These are phyloP conservation scores for Amblyteles armatorius DNA, from an alignment of 2,888 invertebrate species.

Conservation along the genomic window DNA sequence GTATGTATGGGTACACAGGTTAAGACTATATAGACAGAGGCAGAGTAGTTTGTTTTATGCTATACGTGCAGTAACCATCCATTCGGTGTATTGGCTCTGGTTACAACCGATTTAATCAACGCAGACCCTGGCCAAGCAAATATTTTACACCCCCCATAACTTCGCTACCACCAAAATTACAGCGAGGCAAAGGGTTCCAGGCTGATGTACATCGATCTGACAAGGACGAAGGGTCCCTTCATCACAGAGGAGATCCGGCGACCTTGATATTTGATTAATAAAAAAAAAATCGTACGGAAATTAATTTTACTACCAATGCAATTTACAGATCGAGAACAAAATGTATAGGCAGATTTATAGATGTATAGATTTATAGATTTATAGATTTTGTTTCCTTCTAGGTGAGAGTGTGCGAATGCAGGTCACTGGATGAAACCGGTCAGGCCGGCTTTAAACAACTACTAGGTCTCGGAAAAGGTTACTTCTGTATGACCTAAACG, in stretches of 20 bases:
- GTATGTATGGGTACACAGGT: neutral
- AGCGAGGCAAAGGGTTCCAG: neutral
- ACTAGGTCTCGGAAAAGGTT: too few species aligned
- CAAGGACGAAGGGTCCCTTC: neutral
- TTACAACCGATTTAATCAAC: slow-evolving; percentile 28
- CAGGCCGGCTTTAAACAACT: too few species aligned
- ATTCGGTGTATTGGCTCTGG: neutral
- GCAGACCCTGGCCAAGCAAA: neutral
- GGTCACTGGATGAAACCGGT: too few species aligned
- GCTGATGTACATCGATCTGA: slow-evolving; percentile 7
- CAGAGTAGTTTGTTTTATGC: neutral
- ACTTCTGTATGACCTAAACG: too few species aligned
- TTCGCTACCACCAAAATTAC: slow-evolving; percentile 4
- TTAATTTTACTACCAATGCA: too few species aligned
- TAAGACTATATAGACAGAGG: neutral
- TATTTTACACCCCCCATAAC: neutral
- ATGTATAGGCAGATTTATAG: too few species aligned
- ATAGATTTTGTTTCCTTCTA: too few species aligned
- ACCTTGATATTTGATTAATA: too few species aligned
- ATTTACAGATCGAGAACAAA: too few species aligned
- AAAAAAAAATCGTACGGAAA: too few species aligned
- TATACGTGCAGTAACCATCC: neutral
- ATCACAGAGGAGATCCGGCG: neutral
- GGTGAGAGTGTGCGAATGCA: too few species aligned
- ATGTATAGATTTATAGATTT: too few species aligned